Evolutionary conservation across 2,113 vertebrate species (phyloP).

Genomic region (Numida meleagris): DNA sequence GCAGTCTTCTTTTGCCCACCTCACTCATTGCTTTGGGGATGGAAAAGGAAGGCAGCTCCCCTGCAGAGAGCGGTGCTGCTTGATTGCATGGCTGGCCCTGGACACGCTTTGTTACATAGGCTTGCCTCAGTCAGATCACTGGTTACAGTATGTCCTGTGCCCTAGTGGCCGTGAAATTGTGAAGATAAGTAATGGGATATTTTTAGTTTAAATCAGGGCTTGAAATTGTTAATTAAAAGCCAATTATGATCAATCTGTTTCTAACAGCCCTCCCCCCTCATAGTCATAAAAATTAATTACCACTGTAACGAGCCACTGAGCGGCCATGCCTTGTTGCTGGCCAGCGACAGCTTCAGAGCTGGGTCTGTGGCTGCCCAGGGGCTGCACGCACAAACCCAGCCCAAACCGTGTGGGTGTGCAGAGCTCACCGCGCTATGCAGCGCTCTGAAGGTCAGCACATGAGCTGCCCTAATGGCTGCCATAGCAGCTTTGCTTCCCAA

Average conservation of each 20-base stretch:
- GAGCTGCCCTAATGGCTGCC: neutral
- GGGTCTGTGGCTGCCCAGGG: fast-evolving
- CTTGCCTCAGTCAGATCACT: neutral
- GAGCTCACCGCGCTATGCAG: neutral
- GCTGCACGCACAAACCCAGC: fast-evolving
- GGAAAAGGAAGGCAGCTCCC: neutral
- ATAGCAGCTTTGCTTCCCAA: neutral
- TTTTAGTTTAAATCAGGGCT: slow-evolving; percentile 39
- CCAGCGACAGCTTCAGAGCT: neutral
- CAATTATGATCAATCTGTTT: slow-evolving; percentile 32
- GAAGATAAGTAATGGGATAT: slow-evolving; percentile 17
- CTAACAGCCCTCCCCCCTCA: neutral
- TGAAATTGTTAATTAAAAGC: slow-evolving; percentile 41
- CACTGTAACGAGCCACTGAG: fast-evolving
- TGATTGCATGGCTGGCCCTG: neutral
- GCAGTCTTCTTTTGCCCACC: neutral
- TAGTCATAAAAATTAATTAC: slow-evolving; percentile 28
- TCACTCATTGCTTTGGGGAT: neutral
- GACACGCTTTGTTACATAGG: neutral
- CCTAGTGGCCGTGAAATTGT: neutral
- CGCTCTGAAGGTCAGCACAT: neutral
- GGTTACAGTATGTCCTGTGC: neutral
- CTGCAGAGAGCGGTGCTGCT: neutral
- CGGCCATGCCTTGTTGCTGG: neutral
- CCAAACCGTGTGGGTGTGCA: fast-evolving